These are phyloP conservation scores for Masnerella sp. DNA, from an alignment of 2,888 invertebrate species.

Conservation along the genomic window DNA sequence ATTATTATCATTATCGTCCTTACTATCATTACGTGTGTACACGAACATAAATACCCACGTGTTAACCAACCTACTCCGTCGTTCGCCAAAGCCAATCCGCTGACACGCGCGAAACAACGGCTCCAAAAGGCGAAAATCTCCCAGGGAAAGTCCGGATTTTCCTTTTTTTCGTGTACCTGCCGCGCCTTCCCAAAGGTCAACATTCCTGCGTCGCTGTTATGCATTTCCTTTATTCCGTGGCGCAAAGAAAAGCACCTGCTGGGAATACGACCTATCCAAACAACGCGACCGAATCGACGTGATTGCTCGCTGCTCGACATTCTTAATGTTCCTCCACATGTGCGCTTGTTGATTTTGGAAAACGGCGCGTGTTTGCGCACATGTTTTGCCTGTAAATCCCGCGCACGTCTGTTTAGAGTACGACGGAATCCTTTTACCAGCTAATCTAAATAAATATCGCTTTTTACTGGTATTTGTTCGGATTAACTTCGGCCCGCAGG, in stretches of 20 bases:
- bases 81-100: constrained; percentile 31
- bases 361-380: constrained; percentile 7
- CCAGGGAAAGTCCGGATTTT: constrained; percentile 22
- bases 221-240: constrained; percentile 5
- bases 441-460: too few relatives aligned
- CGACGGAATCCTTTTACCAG: not conserved
- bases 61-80: constrained; percentile 36
- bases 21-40: constrained; percentile 49
- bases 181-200: constrained; percentile 20
- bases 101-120: constrained; percentile 27
- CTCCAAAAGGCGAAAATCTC: constrained; percentile 18
- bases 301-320: not conserved
- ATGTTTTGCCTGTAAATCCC: not conserved
- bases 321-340: constrained; percentile 3
- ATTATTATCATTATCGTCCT: constrained; percentile 56
- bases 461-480: too few relatives aligned
- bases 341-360: constrained; percentile 18
- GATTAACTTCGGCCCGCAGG: too few relatives aligned
- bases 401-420: not conserved
- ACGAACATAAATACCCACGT: constrained; percentile 51
- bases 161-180: constrained; percentile 6
- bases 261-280: constrained; percentile 22
- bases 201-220: constrained; percentile 17
- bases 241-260: constrained; percentile 34
- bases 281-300: constrained; percentile 11